Percentiles rank a stretch among this genome's conserved stretches.
These are phyloP conservation scores for Trissolcus basalis DNA, from an alignment of 1,140 invertebrate species.

Conservation along the genomic window DNA sequence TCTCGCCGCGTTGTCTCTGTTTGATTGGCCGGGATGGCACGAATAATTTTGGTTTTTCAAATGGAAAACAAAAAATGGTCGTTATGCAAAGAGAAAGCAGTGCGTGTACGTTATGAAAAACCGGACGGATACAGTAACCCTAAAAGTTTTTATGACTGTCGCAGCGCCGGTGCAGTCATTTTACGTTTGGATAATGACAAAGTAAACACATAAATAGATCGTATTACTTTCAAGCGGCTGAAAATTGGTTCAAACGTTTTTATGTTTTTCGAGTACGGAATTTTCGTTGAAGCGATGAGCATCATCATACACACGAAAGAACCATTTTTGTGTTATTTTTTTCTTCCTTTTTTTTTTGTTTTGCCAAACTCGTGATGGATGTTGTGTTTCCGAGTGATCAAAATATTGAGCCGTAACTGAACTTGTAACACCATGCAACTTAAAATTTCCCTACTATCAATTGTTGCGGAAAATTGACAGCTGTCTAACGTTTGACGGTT, in stretches of 20 bases:
- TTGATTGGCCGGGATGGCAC: conserved; percentile 1
- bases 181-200: conserved; percentile 13
- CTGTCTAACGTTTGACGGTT: conserved; percentile 45
- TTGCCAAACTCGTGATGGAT: neutral
- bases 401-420: conserved; percentile 25
- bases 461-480: conserved; percentile 46
- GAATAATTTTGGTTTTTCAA: neutral
- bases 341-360: too few species aligned
- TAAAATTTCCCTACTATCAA: conserved; percentile 36
- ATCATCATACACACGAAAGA: neutral
- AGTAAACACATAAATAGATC: conserved; percentile 9
- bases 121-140: neutral
- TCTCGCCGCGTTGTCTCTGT: conserved; percentile 17
- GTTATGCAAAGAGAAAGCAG: conserved; percentile 26
- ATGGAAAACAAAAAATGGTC: conserved; percentile 2
- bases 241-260: conserved; percentile 7
- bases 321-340: conserved; percentile 4
- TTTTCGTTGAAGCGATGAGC: neutral
- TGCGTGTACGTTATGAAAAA: neutral
- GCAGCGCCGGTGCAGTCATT: conserved; percentile 1
- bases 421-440: conserved; percentile 34
- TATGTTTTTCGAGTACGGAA: conserved; percentile 1
- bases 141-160: conserved; percentile 21
- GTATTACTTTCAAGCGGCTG: neutral
- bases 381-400: conserved; percentile 3